Evolutionary conservation across 2,113 vertebrate genomes (phyloP).

Genomic region (Scopus umbretta): DNA sequence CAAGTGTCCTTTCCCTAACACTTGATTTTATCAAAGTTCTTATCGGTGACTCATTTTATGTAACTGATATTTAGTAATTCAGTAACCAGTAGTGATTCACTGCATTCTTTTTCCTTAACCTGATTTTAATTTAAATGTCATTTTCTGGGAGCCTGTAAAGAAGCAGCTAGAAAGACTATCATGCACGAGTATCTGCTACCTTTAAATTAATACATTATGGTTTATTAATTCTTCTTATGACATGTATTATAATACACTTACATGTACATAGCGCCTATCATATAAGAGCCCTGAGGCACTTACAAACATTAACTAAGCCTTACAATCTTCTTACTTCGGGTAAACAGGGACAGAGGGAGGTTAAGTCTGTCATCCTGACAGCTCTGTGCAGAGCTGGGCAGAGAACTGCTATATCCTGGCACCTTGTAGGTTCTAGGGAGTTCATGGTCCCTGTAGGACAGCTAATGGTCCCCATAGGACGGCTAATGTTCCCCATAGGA

Average conservation of each 20-base stretch:
- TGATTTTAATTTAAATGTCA: neutral
- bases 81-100: neutral
- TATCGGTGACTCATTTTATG: neutral
- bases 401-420: neutral
- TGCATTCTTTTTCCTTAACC: neutral
- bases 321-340: conserved; percentile 61
- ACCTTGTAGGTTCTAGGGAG: neutral
- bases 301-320: conserved; percentile 56
- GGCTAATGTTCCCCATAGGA: fast-evolving
- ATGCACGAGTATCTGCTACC: neutral
- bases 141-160: neutral
- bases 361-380: conserved; percentile 56
- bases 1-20: neutral
- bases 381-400: neutral
- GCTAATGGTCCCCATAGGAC: neutral
- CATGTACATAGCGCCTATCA: neutral
- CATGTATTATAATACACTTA: neutral
- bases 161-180: neutral
- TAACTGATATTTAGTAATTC: neutral
- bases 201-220: conserved; percentile 28
- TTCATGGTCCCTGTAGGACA: neutral
- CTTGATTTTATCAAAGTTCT: neutral
- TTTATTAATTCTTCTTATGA: conserved; percentile 51
- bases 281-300: conserved; percentile 48
- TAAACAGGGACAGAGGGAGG: conserved; percentile 62